phyloP scores from a whole-genome alignment of 1,140 invertebrate genomes.

The Augochlora pura region DNA sequence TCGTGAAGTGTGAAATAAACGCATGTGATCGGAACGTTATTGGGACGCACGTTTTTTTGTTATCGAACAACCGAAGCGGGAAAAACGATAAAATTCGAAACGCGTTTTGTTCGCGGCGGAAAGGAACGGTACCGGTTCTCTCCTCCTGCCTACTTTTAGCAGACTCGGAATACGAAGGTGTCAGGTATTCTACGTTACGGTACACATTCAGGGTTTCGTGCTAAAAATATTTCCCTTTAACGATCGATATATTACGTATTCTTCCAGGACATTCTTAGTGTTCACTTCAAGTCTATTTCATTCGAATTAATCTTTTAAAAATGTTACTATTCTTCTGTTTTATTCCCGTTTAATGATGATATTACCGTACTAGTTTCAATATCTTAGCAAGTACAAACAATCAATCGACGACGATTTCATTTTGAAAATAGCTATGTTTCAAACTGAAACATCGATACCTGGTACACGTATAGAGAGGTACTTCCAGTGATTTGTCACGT shows the following conservation, averaged over 20 bases:
- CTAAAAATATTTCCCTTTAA: slow-evolving; percentile 38
- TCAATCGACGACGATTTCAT: neutral
- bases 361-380: neutral
- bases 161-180: slow-evolving; percentile 10
- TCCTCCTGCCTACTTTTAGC: slow-evolving; percentile 1
- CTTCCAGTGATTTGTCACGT: no score
- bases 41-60: neutral
- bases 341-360: neutral
- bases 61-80: neutral
- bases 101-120: neutral
- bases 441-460: neutral
- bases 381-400: neutral
- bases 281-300: neutral
- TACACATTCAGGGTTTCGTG: slow-evolving; percentile 35
- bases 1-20: neutral
- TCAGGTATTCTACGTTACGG: slow-evolving; percentile 14
- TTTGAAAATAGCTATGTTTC: neutral
- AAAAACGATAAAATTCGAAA: neutral
- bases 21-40: neutral
- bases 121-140: neutral
- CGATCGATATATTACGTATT: slow-evolving; percentile 37
- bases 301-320: neutral
- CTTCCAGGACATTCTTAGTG: neutral
- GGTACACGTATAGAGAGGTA: no score
- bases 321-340: neutral